Evolutionary conservation across 1,140 invertebrate genomes (phyloP).

Genomic region (Theocolax elegans): DNA sequence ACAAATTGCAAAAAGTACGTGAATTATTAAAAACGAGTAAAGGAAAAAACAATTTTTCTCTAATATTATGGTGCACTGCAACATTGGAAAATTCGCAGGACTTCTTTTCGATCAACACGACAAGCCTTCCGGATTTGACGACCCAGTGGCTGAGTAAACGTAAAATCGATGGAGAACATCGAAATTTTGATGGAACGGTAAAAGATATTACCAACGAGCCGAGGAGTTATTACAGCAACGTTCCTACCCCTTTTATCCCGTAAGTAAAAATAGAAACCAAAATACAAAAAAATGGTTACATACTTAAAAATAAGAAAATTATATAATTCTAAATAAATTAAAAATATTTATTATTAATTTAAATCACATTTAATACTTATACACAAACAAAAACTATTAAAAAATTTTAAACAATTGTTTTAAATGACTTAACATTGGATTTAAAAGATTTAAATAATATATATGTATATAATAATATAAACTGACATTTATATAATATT

Average conservation of each 20-base stretch:
- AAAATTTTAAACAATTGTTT: too few species aligned
- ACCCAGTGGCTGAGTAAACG: background rate
- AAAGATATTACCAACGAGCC: conserved; percentile 32
- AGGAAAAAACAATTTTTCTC: background rate
- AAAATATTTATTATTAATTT: too few species aligned
- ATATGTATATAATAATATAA: too few species aligned
- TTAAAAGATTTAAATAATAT: too few species aligned
- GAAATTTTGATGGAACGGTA: background rate
- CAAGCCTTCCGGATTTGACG: background rate
- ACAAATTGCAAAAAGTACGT: conserved; percentile 27
- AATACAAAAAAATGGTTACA: background rate
- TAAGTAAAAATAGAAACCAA: conserved; percentile 1
- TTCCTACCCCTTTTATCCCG: conserved; percentile 38
- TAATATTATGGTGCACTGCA: conserved; percentile 9
- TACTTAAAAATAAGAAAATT: background rate
- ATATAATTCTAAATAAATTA: too few species aligned
- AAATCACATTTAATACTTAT: too few species aligned
- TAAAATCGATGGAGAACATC: background rate
- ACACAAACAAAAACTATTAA: too few species aligned
- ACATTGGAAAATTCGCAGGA: background rate
- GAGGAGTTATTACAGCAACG: conserved; percentile 56
- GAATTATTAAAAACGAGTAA: conserved; percentile 23
- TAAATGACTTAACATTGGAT: too few species aligned
- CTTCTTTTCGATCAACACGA: conserved; percentile 2
- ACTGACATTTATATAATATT: too few species aligned